Base-by-base conservation (phyloP, 2,888 invertebrate species). In the Tortricodes alternella region DNA sequence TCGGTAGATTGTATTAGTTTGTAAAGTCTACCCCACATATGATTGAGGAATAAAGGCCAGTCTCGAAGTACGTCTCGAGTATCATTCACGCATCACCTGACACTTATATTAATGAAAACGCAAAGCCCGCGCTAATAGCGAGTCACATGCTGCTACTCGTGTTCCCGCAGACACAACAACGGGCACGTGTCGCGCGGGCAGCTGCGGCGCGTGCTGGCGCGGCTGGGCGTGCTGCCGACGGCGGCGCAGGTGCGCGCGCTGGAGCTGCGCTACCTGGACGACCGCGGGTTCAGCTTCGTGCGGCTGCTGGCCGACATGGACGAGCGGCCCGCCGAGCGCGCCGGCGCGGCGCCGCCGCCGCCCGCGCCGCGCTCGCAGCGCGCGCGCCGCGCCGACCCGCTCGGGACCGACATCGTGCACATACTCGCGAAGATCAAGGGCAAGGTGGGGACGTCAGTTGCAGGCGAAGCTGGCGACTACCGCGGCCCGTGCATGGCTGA, bases 371-470 rank as follows among this genome's bases (percentile, higher is more conserved):
- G 46, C 46, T 9, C 59, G 49, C 56, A 41, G 7, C 59, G 41
- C 39, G 24, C 67, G 13, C 23, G 43, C 44, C 13, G 44, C 43
- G 16, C 52, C 16, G 74, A 80, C 68, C 82, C 86, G 34, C 82
- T 89, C 24, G 93, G 95, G 71, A 92, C 91, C 0, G 93, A 95
- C 73, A 94, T 96, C 62, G 93, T 95, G 37, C 90, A 93, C 65
- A 93, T 95, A 60, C 86, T 96, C 50, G 94, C 95, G 13, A 95
- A 94, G 81, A 93, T 95, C 64, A 96, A 95, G 80, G 93, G 94
- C 23, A 94, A 94, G 88, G 90, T 87, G 44, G 27, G 55, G 4
- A 1, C 29, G n/a, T 16, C 6, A 16, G 34, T 6, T 24, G 9
- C 8, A 9, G 24, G 24, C 9, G 9, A n/a, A n/a, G n/a, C n/a